phyloP scores from a whole-genome alignment of 2,797 vertebrate genomes.

The Lepus oiostolus region DNA sequence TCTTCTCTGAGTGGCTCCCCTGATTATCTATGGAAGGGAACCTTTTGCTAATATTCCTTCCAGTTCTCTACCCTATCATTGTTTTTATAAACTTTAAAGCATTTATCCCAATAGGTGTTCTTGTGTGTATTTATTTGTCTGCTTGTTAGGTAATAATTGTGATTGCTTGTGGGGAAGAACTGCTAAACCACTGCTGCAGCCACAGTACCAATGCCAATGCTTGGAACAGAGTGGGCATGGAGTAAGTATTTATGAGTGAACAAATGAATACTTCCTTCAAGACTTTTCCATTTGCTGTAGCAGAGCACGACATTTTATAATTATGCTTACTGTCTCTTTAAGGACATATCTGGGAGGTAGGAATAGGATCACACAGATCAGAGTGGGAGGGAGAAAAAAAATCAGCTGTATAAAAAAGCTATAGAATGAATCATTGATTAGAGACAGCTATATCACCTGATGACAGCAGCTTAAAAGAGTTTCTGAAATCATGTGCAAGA shows the following conservation, averaged over 20 bases:
- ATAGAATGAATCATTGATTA: background rate
- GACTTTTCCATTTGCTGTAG: background rate
- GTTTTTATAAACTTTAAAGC: background rate
- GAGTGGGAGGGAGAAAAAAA: background rate
- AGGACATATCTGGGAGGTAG: background rate
- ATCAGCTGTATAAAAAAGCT: background rate
- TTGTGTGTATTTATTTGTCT: background rate
- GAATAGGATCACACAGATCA: background rate
- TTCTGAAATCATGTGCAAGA: conserved; percentile 34
- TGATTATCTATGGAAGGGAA: background rate
- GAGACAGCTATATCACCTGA: background rate
- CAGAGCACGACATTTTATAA: background rate
- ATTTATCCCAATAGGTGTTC: background rate
- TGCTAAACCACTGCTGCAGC: background rate
- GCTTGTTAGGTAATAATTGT: background rate
- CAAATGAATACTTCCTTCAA: conserved; percentile 1
- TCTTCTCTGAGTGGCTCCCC: background rate
- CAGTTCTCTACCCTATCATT: background rate
- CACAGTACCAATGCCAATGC: background rate
- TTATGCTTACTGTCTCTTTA: conserved; percentile 1
- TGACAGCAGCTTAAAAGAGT: background rate
- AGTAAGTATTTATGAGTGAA: background rate
- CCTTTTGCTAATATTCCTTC: background rate
- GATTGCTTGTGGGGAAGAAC: background rate
- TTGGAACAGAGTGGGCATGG: background rate